phyloP scores from a whole-genome alignment of 2,113 vertebrate species.

The Gadus macrocephalus region DNA sequence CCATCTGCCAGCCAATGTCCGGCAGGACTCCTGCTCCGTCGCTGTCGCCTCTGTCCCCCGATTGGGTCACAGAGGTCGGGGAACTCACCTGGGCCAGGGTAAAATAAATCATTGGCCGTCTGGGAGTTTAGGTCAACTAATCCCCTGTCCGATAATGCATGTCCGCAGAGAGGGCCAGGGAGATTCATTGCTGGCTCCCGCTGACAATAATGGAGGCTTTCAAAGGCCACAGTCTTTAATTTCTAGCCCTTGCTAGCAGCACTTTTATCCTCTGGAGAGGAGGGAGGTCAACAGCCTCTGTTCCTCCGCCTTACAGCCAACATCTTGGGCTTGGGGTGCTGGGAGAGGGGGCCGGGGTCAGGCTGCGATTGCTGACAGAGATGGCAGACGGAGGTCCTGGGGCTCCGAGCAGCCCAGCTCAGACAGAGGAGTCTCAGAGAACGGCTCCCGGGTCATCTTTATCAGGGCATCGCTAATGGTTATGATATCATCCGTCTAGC shows the following conservation, averaged over 20 bases:
- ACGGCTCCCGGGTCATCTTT: slow-evolving; percentile 58
- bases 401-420: slow-evolving; percentile 44
- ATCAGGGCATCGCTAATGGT: slow-evolving; percentile 71
- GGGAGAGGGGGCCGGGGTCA: slow-evolving; percentile 61
- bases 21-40: slow-evolving; percentile 5
- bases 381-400: slow-evolving; percentile 47
- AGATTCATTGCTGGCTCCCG: slow-evolving; percentile 61
- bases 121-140: slow-evolving; percentile 70
- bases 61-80: slow-evolving; percentile 35
- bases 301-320: slow-evolving; percentile 46
- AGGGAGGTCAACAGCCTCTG: slow-evolving; percentile 59
- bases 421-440: slow-evolving; percentile 59
- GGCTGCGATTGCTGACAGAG: slow-evolving; percentile 53
- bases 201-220: slow-evolving; percentile 69
- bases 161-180: slow-evolving; percentile 44
- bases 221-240: slow-evolving; percentile 71
- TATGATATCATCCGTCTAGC: slow-evolving; percentile 72
- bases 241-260: slow-evolving; percentile 63
- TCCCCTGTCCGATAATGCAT: slow-evolving; percentile 61
- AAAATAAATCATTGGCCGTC: slow-evolving; percentile 60
- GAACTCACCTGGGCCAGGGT: slow-evolving; percentile 38
- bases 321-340: slow-evolving; percentile 57
- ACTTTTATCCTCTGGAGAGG: slow-evolving; percentile 59
- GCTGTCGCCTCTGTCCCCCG: slow-evolving; percentile 26
- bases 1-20: slow-evolving; percentile 12